phyloP scores from a whole-genome alignment of 1,140 invertebrate genomes.

The Drosophila sproati region DNA sequence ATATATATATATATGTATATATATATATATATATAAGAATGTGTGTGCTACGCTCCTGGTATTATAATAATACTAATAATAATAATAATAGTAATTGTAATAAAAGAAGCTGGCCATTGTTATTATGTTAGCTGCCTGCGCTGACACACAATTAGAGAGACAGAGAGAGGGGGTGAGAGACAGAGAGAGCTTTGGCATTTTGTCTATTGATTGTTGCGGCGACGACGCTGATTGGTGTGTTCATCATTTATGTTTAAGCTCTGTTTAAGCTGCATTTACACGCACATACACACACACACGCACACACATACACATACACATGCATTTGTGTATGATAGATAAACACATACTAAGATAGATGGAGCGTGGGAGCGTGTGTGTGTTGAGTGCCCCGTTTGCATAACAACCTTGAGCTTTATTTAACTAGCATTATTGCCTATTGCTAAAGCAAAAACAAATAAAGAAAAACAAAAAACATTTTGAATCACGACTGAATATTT shows the following conservation, averaged over 20 bases:
- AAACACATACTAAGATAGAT: conserved; percentile 10
- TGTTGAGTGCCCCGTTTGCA: conserved; percentile 57
- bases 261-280: conserved; percentile 75
- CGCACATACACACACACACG: conserved; percentile 2
- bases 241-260: conserved; percentile 49
- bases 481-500: conserved; percentile 79
- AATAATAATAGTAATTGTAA: too few species aligned
- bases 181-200: neutral
- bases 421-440: conserved; percentile 38
- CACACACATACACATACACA: conserved; percentile 33
- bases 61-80: neutral
- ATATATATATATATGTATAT: too few species aligned
- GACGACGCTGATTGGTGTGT: conserved; percentile 9
- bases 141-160: neutral
- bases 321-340: conserved; percentile 10
- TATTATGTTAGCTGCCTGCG: neutral
- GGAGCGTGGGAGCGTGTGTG: conserved; percentile 20
- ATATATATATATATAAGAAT: too few species aligned
- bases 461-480: conserved; percentile 44
- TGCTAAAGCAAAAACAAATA: conserved; percentile 24
- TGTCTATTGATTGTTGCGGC: neutral
- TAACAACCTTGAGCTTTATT: conserved; percentile 74
- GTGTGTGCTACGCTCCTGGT: neutral
- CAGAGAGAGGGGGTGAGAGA: neutral
- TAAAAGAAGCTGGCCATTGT: neutral